These are phyloP conservation scores for Siniperca undulata DNA, from an alignment of 2,797 vertebrate genomes.

Conservation along the genomic window DNA sequence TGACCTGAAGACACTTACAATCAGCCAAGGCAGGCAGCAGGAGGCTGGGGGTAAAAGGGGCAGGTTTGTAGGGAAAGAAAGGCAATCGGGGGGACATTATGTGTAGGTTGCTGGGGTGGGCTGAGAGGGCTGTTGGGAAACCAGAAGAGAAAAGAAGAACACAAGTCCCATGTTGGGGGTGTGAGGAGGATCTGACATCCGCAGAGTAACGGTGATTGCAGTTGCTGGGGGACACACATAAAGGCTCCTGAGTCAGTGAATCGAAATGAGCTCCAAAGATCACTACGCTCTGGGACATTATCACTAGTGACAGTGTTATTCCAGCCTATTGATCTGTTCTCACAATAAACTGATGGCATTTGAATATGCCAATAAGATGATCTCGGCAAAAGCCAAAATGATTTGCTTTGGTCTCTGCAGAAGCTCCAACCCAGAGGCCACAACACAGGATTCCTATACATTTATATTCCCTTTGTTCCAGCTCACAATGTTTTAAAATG, in stretches of 20 bases:
- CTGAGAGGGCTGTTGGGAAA: constrained; percentile 21
- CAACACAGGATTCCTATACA: constrained; percentile 34
- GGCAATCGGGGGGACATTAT: constrained; percentile 30
- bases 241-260: constrained; percentile 74
- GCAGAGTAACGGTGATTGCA: constrained; percentile 55
- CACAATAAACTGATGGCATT: constrained; percentile 83
- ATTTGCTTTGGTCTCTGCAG: constrained; percentile 67
- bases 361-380: constrained; percentile 83
- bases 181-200: constrained; percentile 36
- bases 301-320: constrained; percentile 80
- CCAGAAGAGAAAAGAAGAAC: background rate
- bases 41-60: constrained; percentile 11
- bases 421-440: constrained; percentile 36
- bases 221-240: constrained; percentile 54
- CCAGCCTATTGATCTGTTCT: constrained; percentile 77
- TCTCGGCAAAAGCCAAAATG: constrained; percentile 69
- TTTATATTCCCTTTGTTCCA: constrained; percentile 41
- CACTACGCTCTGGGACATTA: constrained; percentile 72
- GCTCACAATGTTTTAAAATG: constrained; percentile 29
- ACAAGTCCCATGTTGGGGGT: background rate
- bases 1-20: constrained; percentile 74
- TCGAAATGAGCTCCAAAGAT: constrained; percentile 75
- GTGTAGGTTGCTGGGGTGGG: constrained; percentile 14
- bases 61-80: constrained; percentile 35
- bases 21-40: constrained; percentile 47